Conservation (phyloP, 2,113 vertebrate species). For the Bos indicus region DNA sequence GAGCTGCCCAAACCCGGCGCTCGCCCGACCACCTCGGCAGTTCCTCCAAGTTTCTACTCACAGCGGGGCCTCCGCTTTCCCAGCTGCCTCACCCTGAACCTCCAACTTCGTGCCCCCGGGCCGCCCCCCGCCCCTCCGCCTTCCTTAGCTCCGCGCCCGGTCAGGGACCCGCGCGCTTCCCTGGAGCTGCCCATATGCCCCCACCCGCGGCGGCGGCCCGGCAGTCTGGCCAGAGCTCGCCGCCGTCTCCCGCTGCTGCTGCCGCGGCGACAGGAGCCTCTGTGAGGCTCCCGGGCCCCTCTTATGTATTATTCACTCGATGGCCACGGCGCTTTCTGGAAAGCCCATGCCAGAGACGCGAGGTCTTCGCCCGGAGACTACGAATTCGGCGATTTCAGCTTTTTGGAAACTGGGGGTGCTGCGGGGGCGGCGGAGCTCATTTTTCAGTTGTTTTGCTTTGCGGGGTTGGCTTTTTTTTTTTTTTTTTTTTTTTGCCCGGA, state of each 20-base stretch:
- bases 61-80: background rate
- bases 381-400: conserved; percentile 50
- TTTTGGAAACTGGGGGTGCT: conserved; percentile 56
- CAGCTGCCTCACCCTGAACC: background rate
- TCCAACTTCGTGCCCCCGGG: background rate
- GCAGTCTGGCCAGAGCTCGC: conserved; percentile 45
- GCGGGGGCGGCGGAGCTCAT: background rate
- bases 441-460: background rate
- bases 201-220: conserved; percentile 3
- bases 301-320: conserved; percentile 76
- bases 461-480: background rate
- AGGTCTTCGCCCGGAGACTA: conserved; percentile 72
- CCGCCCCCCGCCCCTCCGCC: background rate
- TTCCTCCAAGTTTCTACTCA: conserved; percentile 27
- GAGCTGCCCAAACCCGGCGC: background rate
- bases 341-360: conserved; percentile 52
- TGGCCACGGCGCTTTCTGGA: conserved; percentile 59
- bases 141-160: background rate
- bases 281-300: conserved; percentile 43
- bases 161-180: background rate
- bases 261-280: conserved; percentile 39
- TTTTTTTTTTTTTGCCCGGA: background rate
- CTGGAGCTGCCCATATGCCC: background rate
- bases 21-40: background rate
- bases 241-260: conserved; percentile 32